A percentile compares a stretch with the other conserved stretches of the same genome.
Conservation (phyloP, 2,797 vertebrate species). For the Austrolebias charrua region DNA sequence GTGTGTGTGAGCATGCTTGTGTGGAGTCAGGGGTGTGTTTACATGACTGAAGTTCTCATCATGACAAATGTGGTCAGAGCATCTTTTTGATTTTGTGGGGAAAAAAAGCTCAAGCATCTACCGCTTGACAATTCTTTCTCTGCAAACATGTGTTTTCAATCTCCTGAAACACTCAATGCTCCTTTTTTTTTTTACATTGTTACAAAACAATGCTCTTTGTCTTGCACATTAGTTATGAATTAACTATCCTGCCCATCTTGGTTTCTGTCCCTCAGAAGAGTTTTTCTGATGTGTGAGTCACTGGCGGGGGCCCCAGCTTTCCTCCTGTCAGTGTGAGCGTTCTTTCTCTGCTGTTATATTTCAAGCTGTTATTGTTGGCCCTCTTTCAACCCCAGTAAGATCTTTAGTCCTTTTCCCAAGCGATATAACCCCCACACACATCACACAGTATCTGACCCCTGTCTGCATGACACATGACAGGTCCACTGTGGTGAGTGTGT, state of each 20-base stretch:
- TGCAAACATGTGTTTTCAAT: constrained; percentile 90
- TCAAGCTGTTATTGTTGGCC: constrained; percentile 97
- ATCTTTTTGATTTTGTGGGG: constrained; percentile 83
- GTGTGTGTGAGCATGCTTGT: constrained; percentile 15
- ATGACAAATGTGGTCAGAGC: constrained; percentile 88
- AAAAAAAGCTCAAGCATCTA: constrained; percentile 49
- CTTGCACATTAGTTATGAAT: constrained; percentile 88
- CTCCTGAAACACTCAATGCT: constrained; percentile 81
- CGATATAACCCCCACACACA: constrained; percentile 79
- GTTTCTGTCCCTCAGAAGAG: constrained; percentile 83
- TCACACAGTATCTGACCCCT: constrained; percentile 80
- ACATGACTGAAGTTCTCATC: constrained; percentile 88
- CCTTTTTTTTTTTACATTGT: constrained; percentile 81
- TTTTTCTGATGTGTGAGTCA: constrained; percentile 83
- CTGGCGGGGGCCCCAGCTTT: constrained; percentile 70
- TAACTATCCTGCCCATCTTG: constrained; percentile 78
- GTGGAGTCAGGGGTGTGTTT: constrained; percentile 71
- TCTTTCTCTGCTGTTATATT: constrained; percentile 84
- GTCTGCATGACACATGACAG: constrained; percentile 79
- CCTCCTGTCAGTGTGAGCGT: constrained; percentile 65
- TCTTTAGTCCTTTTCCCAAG: constrained; percentile 94
- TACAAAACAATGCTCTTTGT: constrained; percentile 89
- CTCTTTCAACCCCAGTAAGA: constrained; percentile 77
- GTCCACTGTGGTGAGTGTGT: constrained; percentile 48
- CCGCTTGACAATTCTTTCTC: constrained; percentile 76